Percentiles rank a stretch among this genome's conserved stretches.
These are phyloP conservation scores for Erythrolamprus reginae DNA, from an alignment of 2,113 vertebrate genomes.

Conservation along the genomic window DNA sequence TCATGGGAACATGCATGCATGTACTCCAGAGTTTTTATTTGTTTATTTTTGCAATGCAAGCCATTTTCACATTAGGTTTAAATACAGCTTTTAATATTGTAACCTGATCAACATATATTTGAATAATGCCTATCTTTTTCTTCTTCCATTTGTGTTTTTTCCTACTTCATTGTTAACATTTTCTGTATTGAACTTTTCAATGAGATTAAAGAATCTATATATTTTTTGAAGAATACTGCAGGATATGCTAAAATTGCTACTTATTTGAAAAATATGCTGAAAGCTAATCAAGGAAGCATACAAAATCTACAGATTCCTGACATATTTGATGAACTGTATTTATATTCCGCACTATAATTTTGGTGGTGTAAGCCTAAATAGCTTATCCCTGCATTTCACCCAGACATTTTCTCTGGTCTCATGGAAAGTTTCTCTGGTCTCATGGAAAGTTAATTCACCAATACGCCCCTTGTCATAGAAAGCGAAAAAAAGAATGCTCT, in stretches of 20 bases:
- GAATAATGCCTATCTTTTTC: neutral
- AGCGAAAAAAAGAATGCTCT: neutral
- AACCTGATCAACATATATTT: neutral
- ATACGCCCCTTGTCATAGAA: neutral
- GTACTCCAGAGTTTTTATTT: neutral
- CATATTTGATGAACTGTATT: neutral
- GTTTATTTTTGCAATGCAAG: neutral
- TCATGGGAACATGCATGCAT: neutral
- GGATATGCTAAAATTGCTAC: neutral
- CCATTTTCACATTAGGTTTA: neutral
- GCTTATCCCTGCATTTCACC: neutral
- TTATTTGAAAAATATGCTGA: neutral
- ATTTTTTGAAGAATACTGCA: neutral
- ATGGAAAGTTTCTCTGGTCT: slow-evolving; percentile 1
- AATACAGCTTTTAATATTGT: neutral
- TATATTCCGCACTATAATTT: neutral
- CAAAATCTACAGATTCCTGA: neutral
- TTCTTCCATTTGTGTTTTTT: neutral
- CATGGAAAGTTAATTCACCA: neutral
- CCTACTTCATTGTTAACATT: neutral
- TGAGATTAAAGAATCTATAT: neutral
- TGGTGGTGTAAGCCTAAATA: neutral
- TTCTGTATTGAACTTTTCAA: neutral
- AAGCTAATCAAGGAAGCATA: neutral
- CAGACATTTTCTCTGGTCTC: neutral